Evolutionary conservation across 2,888 invertebrate genomes (phyloP).

Genomic region (Zeuzera pyrina): DNA sequence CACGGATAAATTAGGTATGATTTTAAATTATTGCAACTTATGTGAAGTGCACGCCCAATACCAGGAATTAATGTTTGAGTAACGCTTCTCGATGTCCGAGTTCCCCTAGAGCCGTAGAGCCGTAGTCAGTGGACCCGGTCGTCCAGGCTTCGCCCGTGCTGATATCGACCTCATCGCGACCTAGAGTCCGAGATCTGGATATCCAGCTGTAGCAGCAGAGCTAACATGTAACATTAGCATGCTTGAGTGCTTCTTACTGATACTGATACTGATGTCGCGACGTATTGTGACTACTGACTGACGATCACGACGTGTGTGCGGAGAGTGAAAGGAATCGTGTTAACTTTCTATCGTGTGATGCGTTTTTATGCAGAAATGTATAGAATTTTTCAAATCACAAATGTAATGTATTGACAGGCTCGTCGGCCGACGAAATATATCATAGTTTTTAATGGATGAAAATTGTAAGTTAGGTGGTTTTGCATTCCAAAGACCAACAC

Average conservation of each 20-base stretch:
- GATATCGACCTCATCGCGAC: too few species aligned
- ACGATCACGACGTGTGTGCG: too few species aligned
- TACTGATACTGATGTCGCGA: too few species aligned
- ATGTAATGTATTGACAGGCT: neutral
- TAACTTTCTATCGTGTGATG: too few species aligned
- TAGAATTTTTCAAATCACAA: neutral
- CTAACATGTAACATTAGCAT: slow-evolving; percentile 4
- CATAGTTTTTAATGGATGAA: slow-evolving; percentile 2
- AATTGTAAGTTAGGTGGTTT: slow-evolving; percentile 53
- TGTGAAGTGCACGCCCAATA: slow-evolving; percentile 63
- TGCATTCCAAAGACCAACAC: slow-evolving; percentile 69
- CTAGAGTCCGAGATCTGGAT: too few species aligned
- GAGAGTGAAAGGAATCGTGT: too few species aligned
- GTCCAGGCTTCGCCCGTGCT: neutral
- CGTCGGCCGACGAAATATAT: neutral
- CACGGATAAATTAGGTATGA: slow-evolving; percentile 61
- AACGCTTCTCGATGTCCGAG: neutral
- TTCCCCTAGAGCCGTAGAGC: neutral
- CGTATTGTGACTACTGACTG: too few species aligned
- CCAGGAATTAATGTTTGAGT: neutral
- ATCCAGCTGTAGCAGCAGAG: too few species aligned
- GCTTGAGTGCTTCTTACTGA: too few species aligned
- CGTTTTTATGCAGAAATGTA: too few species aligned
- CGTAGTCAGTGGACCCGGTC: neutral
- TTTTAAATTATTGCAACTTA: slow-evolving; percentile 59